phyloP scores from a whole-genome alignment of 2,113 vertebrate genomes.

The Potamarius usumacintae region DNA sequence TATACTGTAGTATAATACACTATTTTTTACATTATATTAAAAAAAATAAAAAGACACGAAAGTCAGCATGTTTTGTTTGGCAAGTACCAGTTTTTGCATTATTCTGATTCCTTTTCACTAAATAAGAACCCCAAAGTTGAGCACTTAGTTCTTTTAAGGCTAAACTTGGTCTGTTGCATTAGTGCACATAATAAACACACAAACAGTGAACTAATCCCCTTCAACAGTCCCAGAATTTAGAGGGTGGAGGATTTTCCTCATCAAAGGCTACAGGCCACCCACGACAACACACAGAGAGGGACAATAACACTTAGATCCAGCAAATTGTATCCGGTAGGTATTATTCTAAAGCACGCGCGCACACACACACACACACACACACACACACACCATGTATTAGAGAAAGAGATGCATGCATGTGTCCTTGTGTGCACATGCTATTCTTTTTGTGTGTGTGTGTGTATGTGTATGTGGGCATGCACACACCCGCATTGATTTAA shows the following conservation, averaged over 20 bases:
- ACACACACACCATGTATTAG: constrained; percentile 3
- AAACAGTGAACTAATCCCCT: background rate
- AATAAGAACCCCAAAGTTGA: constrained; percentile 10
- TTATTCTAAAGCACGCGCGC: constrained; percentile 33
- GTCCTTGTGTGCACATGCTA: background rate
- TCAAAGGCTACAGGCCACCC: constrained; percentile 52
- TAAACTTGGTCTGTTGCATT: background rate
- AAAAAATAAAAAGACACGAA: background rate
- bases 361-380: constrained; percentile 18
- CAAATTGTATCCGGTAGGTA: constrained; percentile 38
- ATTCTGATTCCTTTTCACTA: background rate
- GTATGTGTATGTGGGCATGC: constrained; percentile 30
- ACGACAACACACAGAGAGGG: constrained; percentile 40
- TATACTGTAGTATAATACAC: too few species aligned
- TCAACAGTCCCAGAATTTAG: constrained; percentile 38
- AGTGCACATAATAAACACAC: constrained; percentile 5
- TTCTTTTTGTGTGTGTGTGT: constrained; percentile 18
- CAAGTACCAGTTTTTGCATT: background rate
- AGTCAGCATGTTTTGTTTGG: background rate
- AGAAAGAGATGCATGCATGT: constrained; percentile 8
- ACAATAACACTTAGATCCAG: constrained; percentile 49
- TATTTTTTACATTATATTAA: background rate
- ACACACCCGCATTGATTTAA: constrained; percentile 51
- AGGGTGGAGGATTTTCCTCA: constrained; percentile 48
- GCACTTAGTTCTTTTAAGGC: background rate